These are phyloP conservation scores for Pseudotriccus pelzelni DNA, from an alignment of 2,797 vertebrate genomes.

Conservation along the genomic window DNA sequence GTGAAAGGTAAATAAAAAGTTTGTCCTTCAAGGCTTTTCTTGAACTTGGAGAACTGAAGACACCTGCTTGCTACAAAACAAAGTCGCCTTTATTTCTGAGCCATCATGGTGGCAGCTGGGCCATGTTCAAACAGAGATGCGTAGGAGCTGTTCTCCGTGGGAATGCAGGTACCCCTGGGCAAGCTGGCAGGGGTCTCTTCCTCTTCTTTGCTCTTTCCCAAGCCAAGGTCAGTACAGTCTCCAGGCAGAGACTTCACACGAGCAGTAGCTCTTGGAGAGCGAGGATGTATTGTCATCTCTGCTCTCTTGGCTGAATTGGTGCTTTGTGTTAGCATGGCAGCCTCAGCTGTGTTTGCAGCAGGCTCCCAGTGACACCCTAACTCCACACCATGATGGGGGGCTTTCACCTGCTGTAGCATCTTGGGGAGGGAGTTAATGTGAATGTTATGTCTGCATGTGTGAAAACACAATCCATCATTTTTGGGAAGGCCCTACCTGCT, in stretches of 20 bases:
- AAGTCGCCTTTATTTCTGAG: background rate
- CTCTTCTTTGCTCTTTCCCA: background rate
- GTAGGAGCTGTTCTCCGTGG: background rate
- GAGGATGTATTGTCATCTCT: background rate
- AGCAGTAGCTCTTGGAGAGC: background rate
- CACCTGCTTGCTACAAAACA: constrained; percentile 13
- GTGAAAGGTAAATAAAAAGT: constrained; percentile 1
- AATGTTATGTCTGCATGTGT: background rate
- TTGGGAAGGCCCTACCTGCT: background rate
- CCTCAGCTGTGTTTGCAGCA: background rate
- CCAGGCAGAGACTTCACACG: background rate
- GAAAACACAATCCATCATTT: background rate
- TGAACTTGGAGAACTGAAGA: background rate
- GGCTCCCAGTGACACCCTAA: background rate
- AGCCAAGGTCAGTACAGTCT: background rate
- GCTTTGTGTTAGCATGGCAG: background rate
- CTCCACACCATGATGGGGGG: rapidly evolving
- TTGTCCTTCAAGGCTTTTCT: background rate
- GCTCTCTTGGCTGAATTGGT: background rate
- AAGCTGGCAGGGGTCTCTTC: background rate
- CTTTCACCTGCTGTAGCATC: background rate
- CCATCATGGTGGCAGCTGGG: background rate
- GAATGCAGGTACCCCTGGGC: constrained; percentile 5
- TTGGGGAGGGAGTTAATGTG: background rate
- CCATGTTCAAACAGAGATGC: background rate